Evolutionary conservation across 2,797 vertebrate genomes (phyloP), one percentile per base, ranked within the genome.

Genomic region (Peromyscus attwateri): DNA sequence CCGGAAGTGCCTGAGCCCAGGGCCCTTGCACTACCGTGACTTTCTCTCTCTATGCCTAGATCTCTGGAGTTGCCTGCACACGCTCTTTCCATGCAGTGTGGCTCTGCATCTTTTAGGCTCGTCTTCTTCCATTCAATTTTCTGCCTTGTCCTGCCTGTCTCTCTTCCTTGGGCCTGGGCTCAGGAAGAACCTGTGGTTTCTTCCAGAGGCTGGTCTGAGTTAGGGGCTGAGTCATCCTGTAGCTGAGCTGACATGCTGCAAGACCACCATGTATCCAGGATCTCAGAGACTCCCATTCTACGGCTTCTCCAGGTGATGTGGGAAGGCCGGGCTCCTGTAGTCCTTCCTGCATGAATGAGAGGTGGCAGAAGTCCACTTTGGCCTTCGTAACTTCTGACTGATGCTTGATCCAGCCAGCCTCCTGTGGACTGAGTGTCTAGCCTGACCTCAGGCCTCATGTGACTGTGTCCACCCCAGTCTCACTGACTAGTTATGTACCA

Each of bases 401-500:
- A 87, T 49, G 71, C 37, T 40, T 80, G 85, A 31, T 87, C 12
- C 85, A 75, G 16, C 71, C 91, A 89, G 96, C 37, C 27, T 76
- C 68, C 5, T 0, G 2, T 23, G 46, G 14, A 91, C 21, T 9
- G 25, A 6, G 52, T 89, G 19, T 43, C 85, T 88, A 83, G 57
- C 11, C 57, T 5, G 1, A 62, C 3, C 14, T 37, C 11, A 1
- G 6, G 2, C 3, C 13, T 25, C 3, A 37, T 14, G 23, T 11
- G 60, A 16, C 9, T 1, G 0, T 34, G 70, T 73, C 25, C 0
- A 31, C 2, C 49, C 6, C 1, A 2, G 16, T n/a, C 10, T 1
- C n/a, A 3, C 9, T 0, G 8, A 14, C 1, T 11, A 43, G 43
- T 49, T 2, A 0, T 0, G 7, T 0, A 1, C 13, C 27, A 10